Evolutionary conservation across 2,113 vertebrate species (phyloP).

Genomic region (Cochlearius cochlearius): DNA sequence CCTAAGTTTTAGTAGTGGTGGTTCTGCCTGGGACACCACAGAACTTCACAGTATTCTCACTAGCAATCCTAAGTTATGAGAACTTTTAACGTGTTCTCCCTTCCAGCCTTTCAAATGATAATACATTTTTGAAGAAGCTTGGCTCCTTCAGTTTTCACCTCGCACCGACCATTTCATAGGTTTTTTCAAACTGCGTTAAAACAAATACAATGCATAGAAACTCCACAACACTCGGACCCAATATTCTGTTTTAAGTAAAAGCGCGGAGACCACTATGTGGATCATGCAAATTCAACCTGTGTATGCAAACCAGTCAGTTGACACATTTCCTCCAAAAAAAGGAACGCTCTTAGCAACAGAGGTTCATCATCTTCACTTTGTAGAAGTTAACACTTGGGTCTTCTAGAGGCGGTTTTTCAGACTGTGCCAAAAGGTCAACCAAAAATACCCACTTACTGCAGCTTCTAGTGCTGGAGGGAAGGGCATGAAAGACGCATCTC

Average conservation of each 20-base stretch:
- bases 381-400: background rate
- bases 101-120: background rate
- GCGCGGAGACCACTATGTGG: background rate
- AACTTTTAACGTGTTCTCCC: background rate
- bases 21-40: background rate
- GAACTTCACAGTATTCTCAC: background rate
- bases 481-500: background rate
- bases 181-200: background rate
- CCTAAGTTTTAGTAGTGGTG: background rate
- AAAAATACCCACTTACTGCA: background rate
- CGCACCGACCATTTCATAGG: accelerated
- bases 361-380: background rate
- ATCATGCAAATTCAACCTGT: background rate
- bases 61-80: background rate
- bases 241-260: background rate
- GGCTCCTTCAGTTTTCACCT: background rate
- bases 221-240: background rate
- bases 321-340: background rate
- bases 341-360: background rate
- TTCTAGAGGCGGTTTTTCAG: background rate
- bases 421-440: background rate
- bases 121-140: background rate
- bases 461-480: background rate
- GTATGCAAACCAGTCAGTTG: background rate
- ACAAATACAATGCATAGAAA: background rate